Evolutionary conservation across 2,888 invertebrate genomes (phyloP), one percentile per base, ranked within the genome.

Genomic region (Parnassius smintheus): DNA sequence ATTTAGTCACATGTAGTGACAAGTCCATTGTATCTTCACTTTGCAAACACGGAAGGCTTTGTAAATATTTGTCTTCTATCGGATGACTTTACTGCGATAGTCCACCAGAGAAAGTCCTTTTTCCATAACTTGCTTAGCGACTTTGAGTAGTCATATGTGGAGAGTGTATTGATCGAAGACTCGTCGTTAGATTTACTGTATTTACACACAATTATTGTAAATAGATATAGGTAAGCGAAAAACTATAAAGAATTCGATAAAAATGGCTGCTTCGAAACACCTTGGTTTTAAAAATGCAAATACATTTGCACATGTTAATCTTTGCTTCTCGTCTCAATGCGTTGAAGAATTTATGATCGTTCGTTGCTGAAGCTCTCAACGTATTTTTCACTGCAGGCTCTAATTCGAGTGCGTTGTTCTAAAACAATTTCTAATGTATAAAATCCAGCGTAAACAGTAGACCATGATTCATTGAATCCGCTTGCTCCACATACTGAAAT

Each of bases 401-500:
- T 67, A 64, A 70, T 69, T 76, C 72, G 70, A 72, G 71, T 71
- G 62, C 65, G 65, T 64, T 68, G 70, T 72, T 75, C 73, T 75
- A 77, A 72, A 80, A 80, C 82, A 77, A 73, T 80, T 78, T 81
- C 76, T 73, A 73, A 76, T 76, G 74, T 77, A 74, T 73, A 75
- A 74, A 76, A 71, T 65, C 68, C 68, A 72, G 69, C 69, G 75
- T 80, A 81, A 78, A 80, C 79, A 80, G 65, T 68, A 66, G 56
- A 58, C 65, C 66, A 79, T 85, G 83, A 85, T 83, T 85, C 85
- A 85, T 82, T 76, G 75, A 70, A 75, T 71, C 52, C 70, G 75
- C 74, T 67, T 77, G 83, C 71, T 75, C 83, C 68, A 83, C 77
- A 77, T 83, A 75, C 75, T 76, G 74, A 69, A 67, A 66, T 68